Conservation (phyloP, 1,140 invertebrate genomes). For the Grapholita molesta region DNA sequence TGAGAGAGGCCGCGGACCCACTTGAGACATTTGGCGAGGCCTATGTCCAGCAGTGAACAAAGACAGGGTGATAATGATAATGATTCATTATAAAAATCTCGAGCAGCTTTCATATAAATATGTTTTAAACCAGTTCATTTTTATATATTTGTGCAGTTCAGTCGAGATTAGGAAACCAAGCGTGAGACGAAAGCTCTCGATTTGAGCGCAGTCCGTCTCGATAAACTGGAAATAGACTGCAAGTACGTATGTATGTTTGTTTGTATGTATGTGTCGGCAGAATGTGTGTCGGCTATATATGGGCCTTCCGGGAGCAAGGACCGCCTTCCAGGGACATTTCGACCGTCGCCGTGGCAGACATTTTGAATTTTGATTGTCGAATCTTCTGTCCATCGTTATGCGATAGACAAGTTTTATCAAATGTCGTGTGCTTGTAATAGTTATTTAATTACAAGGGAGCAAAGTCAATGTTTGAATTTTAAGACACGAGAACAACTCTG, state of each 20-base stretch:
- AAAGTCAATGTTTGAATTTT: too few species aligned
- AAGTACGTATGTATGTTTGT: neutral
- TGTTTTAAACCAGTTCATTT: neutral
- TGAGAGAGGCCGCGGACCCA: too few species aligned
- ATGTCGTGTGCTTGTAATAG: neutral
- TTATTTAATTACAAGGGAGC: too few species aligned
- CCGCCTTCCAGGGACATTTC: conserved; percentile 25
- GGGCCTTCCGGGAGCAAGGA: conserved; percentile 34
- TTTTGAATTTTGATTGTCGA: neutral
- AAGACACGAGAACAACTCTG: too few species aligned
- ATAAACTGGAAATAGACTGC: neutral
- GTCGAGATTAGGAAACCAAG: neutral
- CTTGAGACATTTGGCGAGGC: too few species aligned
- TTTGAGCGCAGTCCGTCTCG: neutral
- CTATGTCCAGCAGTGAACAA: too few species aligned
- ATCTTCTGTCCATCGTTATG: neutral
- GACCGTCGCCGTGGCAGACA: neutral
- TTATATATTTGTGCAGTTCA: neutral
- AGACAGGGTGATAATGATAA: too few species aligned
- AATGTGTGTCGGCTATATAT: conserved; percentile 19
- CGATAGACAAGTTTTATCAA: neutral
- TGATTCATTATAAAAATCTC: too few species aligned
- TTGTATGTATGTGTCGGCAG: neutral
- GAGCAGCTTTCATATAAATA: too few species aligned
- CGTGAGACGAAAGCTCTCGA: neutral